phyloP scores from a whole-genome alignment of 2,797 vertebrate species.

The Morus bassanus region DNA sequence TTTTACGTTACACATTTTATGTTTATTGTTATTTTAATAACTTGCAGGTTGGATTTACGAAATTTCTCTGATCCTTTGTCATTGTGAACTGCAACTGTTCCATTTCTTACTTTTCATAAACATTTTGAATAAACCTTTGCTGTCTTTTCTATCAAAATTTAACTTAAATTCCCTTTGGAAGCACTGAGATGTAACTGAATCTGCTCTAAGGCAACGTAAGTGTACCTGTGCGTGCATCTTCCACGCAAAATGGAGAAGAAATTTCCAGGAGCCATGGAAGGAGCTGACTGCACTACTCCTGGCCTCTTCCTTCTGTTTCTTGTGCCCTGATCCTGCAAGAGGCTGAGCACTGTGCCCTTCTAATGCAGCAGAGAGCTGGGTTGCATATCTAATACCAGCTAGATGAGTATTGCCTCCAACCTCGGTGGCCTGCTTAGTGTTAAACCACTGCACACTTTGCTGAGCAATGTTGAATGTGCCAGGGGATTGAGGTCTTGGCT shows the following conservation, averaged over 20 bases:
- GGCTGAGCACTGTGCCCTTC: neutral
- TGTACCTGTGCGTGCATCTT: accelerated
- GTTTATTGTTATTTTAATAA: neutral
- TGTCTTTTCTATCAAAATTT: neutral
- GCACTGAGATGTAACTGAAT: neutral
- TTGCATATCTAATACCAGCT: neutral
- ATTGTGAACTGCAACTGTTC: neutral
- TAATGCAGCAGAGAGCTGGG: neutral
- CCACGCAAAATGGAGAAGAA: neutral
- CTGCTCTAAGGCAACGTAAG: neutral
- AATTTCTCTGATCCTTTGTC: neutral
- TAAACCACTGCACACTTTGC: neutral
- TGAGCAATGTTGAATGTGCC: neutral
- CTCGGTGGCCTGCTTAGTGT: neutral
- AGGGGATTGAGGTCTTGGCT: neutral
- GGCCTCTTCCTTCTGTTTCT: neutral
- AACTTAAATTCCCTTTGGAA: neutral
- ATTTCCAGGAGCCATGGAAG: neutral
- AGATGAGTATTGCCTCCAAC: neutral
- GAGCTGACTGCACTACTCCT: neutral
- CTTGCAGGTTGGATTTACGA: neutral
- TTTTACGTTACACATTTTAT: neutral
- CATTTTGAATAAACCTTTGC: neutral
- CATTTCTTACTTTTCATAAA: neutral
- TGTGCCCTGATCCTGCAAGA: neutral